Conservation (phyloP, 2,113 vertebrate species). For the Poicephalus meyeri region DNA sequence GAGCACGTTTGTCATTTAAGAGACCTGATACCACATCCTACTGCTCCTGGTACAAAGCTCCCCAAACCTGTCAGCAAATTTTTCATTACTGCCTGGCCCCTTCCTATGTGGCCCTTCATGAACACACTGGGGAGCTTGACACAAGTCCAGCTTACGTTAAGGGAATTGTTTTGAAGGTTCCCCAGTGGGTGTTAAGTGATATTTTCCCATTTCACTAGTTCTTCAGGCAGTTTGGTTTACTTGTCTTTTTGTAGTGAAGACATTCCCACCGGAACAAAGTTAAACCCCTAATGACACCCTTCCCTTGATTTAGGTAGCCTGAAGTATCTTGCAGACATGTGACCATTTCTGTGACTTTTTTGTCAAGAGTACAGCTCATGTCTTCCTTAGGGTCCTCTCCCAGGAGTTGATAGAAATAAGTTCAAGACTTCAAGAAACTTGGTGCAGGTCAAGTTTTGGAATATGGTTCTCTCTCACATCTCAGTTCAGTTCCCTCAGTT, state of each 20-base stretch:
- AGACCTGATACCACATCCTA: neutral
- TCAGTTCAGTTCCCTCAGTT: neutral
- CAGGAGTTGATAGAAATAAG: neutral
- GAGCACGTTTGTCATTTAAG: neutral
- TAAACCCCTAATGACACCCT: neutral
- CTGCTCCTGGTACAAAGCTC: neutral
- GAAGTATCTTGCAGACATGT: neutral
- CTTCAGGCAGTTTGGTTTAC: neutral
- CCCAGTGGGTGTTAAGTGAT: neutral
- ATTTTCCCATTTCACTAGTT: neutral
- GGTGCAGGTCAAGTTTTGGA: neutral
- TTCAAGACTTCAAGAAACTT: neutral
- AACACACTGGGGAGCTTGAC: neutral
- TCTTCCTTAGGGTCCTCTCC: neutral
- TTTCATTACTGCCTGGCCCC: neutral
- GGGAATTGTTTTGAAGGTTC: neutral
- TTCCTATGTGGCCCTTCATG: neutral
- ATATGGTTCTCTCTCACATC: neutral
- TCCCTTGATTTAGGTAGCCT: neutral
- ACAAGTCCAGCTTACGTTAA: neutral
- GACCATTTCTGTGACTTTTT: neutral
- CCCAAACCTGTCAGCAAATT: neutral
- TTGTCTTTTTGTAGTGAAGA: neutral
- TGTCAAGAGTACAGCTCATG: neutral
- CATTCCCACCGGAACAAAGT: neutral